These are phyloP conservation scores for Drosophila kohkoa DNA, from an alignment of 1,140 invertebrate genomes.

Conservation along the genomic window DNA sequence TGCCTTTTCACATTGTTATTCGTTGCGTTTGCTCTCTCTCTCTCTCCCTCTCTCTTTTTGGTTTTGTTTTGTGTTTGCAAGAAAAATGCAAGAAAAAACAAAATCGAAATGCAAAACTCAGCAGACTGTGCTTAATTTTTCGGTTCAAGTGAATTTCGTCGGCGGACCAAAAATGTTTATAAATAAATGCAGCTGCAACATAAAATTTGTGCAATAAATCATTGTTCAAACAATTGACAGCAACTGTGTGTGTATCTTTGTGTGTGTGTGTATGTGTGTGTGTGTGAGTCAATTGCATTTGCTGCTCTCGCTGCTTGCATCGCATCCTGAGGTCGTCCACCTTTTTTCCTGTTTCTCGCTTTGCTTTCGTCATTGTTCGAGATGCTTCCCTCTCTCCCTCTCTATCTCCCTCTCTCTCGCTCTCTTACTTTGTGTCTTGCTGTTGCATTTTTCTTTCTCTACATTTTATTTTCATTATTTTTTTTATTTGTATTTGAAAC, in stretches of 20 bases:
- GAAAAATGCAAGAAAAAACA: slow-evolving; percentile 13
- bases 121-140: slow-evolving; percentile 59
- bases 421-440: background rate
- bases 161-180: slow-evolving; percentile 12
- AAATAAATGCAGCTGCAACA: slow-evolving; percentile 19
- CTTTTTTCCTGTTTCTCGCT: slow-evolving; percentile 58
- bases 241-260: background rate
- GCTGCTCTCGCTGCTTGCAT: background rate
- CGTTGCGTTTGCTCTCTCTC: slow-evolving; percentile 20
- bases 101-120: slow-evolving; percentile 27
- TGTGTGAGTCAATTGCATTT: slow-evolving; percentile 17
- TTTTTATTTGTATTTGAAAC: slow-evolving; percentile 8
- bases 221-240: background rate
- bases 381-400: slow-evolving; percentile 14
- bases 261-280: slow-evolving; percentile 9
- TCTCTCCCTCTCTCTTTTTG: slow-evolving; percentile 17
- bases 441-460: slow-evolving; percentile 30
- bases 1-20: slow-evolving; percentile 37
- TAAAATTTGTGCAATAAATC: slow-evolving; percentile 27
- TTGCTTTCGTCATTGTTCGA: slow-evolving; percentile 53
- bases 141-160: slow-evolving; percentile 6
- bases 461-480: background rate
- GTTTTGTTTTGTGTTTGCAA: slow-evolving; percentile 53
- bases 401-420: background rate
- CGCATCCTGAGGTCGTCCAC: slow-evolving; percentile 70